Percentiles rank a stretch among this genome's conserved stretches.
These are phyloP conservation scores for Glyphotaelius pellucidus DNA, from an alignment of 2,888 invertebrate species.

Conservation along the genomic window DNA sequence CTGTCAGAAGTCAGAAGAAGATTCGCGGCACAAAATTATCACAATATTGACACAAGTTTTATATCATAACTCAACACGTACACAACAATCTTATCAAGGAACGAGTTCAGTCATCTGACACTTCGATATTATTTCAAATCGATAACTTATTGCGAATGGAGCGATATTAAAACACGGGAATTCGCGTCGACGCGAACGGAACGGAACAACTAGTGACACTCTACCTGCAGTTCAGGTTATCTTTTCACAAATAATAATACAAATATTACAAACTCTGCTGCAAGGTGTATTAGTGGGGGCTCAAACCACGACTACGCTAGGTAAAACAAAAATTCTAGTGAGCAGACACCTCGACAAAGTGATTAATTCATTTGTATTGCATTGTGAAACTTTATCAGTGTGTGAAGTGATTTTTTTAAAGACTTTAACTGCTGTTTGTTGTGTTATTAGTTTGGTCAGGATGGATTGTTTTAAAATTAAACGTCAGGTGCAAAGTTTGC, in stretches of 20 bases:
- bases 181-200: neutral
- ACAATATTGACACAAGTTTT: slow-evolving; percentile 49
- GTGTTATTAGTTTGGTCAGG: neutral
- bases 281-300: slow-evolving; percentile 20
- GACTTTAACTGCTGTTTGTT: neutral
- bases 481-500: slow-evolving; percentile 39
- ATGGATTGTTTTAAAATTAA: slow-evolving; percentile 38
- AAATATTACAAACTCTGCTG: slow-evolving; percentile 3
- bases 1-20: neutral
- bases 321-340: neutral
- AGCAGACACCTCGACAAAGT: neutral
- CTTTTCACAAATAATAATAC: slow-evolving; percentile 31
- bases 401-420: neutral
- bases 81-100: slow-evolving; percentile 13
- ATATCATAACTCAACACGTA: slow-evolving; percentile 19
- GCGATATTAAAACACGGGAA: neutral
- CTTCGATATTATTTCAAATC: neutral
- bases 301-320: neutral
- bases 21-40: slow-evolving; percentile 19
- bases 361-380: neutral
- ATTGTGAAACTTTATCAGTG: neutral
- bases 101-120: neutral
- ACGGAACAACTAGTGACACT: neutral
- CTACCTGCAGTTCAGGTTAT: slow-evolving; percentile 6
- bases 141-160: slow-evolving; percentile 9